These are phyloP conservation scores for Alaudala cheleensis DNA, from an alignment of 2,113 vertebrate species.

Conservation along the genomic window DNA sequence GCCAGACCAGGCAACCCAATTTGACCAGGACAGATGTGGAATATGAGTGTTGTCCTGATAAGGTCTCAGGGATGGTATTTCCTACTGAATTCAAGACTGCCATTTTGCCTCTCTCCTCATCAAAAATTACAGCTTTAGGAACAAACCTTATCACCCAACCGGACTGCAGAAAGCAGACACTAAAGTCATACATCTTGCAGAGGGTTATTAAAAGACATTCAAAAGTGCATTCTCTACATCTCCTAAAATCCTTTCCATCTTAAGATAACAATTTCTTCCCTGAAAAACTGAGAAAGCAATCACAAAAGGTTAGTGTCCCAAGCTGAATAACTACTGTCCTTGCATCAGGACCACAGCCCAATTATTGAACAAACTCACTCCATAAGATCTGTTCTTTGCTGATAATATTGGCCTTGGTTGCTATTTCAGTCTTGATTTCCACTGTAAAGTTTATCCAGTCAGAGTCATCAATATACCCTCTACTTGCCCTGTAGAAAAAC, in stretches of 20 bases:
- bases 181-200: not conserved
- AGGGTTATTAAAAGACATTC: not conserved
- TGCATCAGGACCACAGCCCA: not conserved
- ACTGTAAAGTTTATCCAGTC: not conserved
- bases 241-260: not conserved
- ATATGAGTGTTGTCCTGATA: not conserved
- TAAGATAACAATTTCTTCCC: not conserved
- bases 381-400: not conserved
- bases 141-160: not conserved
- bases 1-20: not conserved
- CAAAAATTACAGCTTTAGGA: not conserved
- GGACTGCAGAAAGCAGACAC: not conserved
- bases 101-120: not conserved
- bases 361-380: not conserved
- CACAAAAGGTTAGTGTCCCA: not conserved
- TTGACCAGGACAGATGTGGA: not conserved
- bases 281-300: not conserved
- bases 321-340: not conserved
- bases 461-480: not conserved
- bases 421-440: not conserved
- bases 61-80: not conserved
- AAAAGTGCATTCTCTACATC: not conserved
- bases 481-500: not conserved
- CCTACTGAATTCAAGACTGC: not conserved
- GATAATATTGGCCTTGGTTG: not conserved